Conservation (phyloP, 2,113 vertebrate species). For the Circaetus cinerascens region DNA sequence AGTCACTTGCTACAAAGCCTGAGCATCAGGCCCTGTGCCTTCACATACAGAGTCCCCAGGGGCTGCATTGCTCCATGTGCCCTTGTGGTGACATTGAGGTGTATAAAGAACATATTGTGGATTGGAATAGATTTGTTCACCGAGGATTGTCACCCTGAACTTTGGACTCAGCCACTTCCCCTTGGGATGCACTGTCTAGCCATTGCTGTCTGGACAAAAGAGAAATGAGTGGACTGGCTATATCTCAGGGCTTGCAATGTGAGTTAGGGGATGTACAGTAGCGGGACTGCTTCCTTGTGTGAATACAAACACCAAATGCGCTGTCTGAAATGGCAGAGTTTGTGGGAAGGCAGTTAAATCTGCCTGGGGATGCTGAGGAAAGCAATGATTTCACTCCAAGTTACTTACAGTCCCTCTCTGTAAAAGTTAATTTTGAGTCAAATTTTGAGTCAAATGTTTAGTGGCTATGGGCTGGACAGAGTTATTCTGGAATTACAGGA, state of each 20-base stretch:
- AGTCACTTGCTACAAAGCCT: neutral
- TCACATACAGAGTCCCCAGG: neutral
- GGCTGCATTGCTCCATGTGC: neutral
- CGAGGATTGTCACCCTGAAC: neutral
- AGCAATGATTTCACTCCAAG: neutral
- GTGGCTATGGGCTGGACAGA: neutral
- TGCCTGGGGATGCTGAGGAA: neutral
- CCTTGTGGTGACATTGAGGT: conserved; percentile 56
- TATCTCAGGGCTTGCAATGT: neutral
- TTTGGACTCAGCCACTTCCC: neutral
- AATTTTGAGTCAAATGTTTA: neutral
- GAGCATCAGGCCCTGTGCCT: neutral
- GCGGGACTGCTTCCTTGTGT: rapidly evolving
- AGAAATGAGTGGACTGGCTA: neutral
- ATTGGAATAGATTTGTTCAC: neutral
- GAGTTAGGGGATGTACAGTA: neutral
- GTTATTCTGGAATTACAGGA: neutral
- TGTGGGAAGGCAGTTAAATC: neutral
- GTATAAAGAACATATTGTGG: neutral
- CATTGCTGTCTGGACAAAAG: neutral
- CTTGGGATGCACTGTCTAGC: neutral
- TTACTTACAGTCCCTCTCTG: neutral
- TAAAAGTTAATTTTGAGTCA: neutral
- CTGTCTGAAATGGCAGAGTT: neutral
- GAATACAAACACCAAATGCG: neutral